Percentiles rank a stretch among this genome's conserved stretches.
Evolutionary conservation across 2,888 invertebrate species (phyloP).

Genomic region (Mamestra brassicae): DNA sequence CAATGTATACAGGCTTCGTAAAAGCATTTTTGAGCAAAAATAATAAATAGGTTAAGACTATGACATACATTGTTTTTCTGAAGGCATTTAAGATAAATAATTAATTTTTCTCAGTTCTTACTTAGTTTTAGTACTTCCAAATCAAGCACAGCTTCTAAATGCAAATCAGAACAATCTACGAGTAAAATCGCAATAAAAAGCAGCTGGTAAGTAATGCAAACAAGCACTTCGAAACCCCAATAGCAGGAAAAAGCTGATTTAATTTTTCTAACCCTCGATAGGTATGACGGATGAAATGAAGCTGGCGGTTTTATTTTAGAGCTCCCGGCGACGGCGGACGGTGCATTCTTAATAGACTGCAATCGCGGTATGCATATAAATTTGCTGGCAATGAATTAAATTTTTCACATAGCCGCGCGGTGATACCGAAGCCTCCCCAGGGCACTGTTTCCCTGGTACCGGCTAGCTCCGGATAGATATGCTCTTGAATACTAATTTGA

Average conservation of each 20-base stretch:
- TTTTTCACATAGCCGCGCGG: conserved; percentile 82
- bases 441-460: conserved; percentile 62
- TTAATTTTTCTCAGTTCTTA: background rate
- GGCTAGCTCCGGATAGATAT: conserved; percentile 58
- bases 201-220: conserved; percentile 27
- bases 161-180: background rate
- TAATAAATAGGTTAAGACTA: too few species aligned
- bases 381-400: conserved; percentile 83
- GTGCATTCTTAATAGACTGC: conserved; percentile 86
- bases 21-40: too few species aligned
- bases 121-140: background rate
- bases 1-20: too few species aligned
- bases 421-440: conserved; percentile 68
- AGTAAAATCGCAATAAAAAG: background rate
- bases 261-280: conserved; percentile 53
- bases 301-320: conserved; percentile 80
- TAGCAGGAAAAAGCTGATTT: conserved; percentile 30
- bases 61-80: background rate
- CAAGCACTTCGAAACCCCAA: conserved; percentile 27
- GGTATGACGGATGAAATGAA: conserved; percentile 74
- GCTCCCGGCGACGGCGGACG: conserved; percentile 71
- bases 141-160: background rate
- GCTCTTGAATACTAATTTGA: conserved; percentile 63
- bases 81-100: background rate
- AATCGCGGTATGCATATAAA: conserved; percentile 86